phyloP scores from a whole-genome alignment of 2,113 vertebrate species.

The Misgurnus mizolepis region DNA sequence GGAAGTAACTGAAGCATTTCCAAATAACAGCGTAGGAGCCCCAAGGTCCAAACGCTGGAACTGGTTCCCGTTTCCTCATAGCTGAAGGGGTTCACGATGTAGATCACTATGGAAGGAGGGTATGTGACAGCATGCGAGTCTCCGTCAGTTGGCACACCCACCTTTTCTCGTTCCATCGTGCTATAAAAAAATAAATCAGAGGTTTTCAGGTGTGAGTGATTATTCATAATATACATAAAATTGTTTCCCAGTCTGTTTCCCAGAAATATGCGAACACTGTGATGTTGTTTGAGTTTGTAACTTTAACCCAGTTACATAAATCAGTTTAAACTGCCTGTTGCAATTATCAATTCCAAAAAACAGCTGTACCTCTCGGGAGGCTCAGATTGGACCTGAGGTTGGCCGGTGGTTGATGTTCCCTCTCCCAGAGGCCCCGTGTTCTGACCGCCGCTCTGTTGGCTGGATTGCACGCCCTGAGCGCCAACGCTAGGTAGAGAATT shows the following conservation, averaged over 20 bases:
- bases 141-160: slow-evolving; percentile 94
- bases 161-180: slow-evolving; percentile 97
- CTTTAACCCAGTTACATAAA: too few relatives aligned
- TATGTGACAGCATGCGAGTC: slow-evolving; percentile 93
- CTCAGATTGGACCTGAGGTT: slow-evolving; percentile 79
- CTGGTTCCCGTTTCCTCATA: slow-evolving; percentile 86
- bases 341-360: neutral
- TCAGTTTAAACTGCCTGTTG: too few relatives aligned
- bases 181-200: slow-evolving; percentile 66
- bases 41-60: slow-evolving; percentile 88
- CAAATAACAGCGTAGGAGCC: slow-evolving; percentile 93
- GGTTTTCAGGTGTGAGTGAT: neutral
- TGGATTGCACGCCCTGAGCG: slow-evolving; percentile 73
- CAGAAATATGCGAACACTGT: too few relatives aligned
- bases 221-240: too few relatives aligned
- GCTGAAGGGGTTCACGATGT: slow-evolving; percentile 94
- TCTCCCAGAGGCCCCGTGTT: slow-evolving; percentile 75
- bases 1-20: slow-evolving; percentile 96
- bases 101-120: slow-evolving; percentile 94
- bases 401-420: slow-evolving; percentile 66
- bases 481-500: slow-evolving; percentile 85
- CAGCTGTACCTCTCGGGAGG: slow-evolving; percentile 85
- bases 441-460: slow-evolving; percentile 75
- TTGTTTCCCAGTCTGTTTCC: too few relatives aligned
- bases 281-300: neutral